Evolutionary conservation across 2,113 vertebrate genomes (phyloP).

Genomic region (Beaufortia kweichowensis): DNA sequence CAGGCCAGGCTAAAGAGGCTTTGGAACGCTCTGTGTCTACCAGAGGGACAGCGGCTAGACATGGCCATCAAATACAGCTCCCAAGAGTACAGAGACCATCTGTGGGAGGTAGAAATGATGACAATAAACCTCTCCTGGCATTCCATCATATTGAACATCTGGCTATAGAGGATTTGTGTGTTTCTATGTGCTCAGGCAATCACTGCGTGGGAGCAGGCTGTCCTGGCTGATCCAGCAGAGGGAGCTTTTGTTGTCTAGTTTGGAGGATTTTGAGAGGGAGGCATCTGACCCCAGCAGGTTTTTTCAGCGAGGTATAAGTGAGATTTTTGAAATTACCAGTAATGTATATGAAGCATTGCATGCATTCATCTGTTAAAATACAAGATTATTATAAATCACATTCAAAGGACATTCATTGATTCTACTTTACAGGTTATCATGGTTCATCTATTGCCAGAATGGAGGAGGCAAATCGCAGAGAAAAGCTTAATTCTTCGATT

Average conservation of each 20-base stretch:
- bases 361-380: neutral
- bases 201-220: slow-evolving; percentile 68
- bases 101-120: slow-evolving; percentile 53
- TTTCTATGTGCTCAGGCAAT: slow-evolving; percentile 48
- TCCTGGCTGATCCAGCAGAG: slow-evolving; percentile 68
- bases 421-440: slow-evolving; percentile 25
- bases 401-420: too few species aligned
- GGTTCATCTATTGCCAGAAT: slow-evolving; percentile 48
- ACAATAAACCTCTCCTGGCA: neutral
- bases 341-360: neutral
- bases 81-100: slow-evolving; percentile 51
- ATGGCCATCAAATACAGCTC: slow-evolving; percentile 78
- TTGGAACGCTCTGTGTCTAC: slow-evolving; percentile 68
- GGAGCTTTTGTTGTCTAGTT: slow-evolving; percentile 64
- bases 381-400: neutral
- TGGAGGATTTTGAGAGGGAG: slow-evolving; percentile 74
- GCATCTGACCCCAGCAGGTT: slow-evolving; percentile 78
- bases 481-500: slow-evolving; percentile 58
- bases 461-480: slow-evolving; percentile 62
- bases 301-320: slow-evolving; percentile 58
- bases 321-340: neutral
- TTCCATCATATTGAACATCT: neutral
- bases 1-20: slow-evolving; percentile 67
- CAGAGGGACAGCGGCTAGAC: slow-evolving; percentile 61
- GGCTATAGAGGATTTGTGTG: neutral